Base-by-base conservation (phyloP, 2,113 vertebrate species). In the Tonatia bakeri region DNA sequence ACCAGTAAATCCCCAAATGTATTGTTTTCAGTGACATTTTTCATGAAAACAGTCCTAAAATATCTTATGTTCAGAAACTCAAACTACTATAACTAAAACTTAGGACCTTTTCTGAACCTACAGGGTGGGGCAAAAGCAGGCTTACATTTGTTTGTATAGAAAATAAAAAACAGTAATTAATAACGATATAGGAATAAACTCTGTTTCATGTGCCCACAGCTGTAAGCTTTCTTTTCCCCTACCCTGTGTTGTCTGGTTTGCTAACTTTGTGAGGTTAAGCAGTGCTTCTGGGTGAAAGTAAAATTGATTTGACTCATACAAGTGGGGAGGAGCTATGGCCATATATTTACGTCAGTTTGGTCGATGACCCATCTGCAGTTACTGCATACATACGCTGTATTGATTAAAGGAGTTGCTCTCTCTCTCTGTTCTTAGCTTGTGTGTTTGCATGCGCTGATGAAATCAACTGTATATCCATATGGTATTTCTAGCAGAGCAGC, bases 51-150 rank as follows among this genome's bases (percentile, higher is more conserved):
- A 54, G 8, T 45, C 31, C 91, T 72, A 45, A 73, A 52, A 59
- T 87, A 76, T 82, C 81, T 92, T 94, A 67, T 69, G 64, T 70
- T 72, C 8, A 88, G 38, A 76, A 95, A 80, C 36, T 83, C 33
- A 56, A 26, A 73, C 65, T 69, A 31, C 16, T 87, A 2, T 92
- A 56, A 90, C 19, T 40, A 80, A 84, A 91, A 72, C 83, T 56
- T 77, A 69, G 87, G 82, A 59, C 9, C 13, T 70, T 93, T 91
- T 76, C 19, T 67, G 64, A 90, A 69, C 16, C 38, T 85, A 17
- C 28, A 64, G 61, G 28, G 28, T 64, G 61, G 61, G 28, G 26
- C 61, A 64, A 64, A 64, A 64, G 61, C 31, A 64, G 61, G 61
- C 2, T 31, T 31, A 31, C 61, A 2, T 12, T 64, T 64, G 61